A percentile compares a stretch with the other conserved stretches of the same genome.
Evolutionary conservation across 2,113 vertebrate genomes (phyloP).

Genomic region (Anser cygnoides): DNA sequence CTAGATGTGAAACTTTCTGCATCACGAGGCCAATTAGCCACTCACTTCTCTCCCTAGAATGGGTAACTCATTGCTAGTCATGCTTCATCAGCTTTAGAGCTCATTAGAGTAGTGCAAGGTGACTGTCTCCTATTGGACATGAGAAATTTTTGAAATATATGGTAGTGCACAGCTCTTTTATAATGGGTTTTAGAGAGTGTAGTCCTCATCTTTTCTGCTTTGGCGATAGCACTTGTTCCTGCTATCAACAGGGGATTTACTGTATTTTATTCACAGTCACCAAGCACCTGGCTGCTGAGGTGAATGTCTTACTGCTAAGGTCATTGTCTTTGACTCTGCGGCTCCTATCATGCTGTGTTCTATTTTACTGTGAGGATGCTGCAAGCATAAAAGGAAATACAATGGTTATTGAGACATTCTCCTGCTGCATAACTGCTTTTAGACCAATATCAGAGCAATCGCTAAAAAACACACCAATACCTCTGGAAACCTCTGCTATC

Average conservation of each 20-base stretch:
- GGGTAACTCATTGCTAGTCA: neutral
- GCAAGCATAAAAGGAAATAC: neutral
- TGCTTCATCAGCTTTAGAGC: neutral
- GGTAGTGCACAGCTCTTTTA: neutral
- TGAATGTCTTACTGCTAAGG: neutral
- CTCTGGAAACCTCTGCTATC: neutral
- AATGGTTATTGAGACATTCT: neutral
- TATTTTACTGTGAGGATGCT: neutral
- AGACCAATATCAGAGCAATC: neutral
- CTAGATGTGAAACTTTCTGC: neutral
- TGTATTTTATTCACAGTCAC: neutral
- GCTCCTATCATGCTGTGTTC: neutral
- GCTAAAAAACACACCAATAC: neutral
- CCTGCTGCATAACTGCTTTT: neutral
- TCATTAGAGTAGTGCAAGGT: conserved; percentile 1
- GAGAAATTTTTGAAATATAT: neutral
- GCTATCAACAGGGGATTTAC: neutral
- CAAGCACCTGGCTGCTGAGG: neutral
- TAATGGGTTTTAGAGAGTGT: neutral
- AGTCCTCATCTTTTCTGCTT: neutral
- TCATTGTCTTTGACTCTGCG: conserved; percentile 5
- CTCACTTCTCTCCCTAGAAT: neutral
- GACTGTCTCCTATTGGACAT: neutral
- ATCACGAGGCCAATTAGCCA: neutral
- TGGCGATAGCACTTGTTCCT: neutral